These are phyloP conservation scores for Lomographa bimaculata DNA, from an alignment of 2,888 invertebrate species.

Conservation along the genomic window DNA sequence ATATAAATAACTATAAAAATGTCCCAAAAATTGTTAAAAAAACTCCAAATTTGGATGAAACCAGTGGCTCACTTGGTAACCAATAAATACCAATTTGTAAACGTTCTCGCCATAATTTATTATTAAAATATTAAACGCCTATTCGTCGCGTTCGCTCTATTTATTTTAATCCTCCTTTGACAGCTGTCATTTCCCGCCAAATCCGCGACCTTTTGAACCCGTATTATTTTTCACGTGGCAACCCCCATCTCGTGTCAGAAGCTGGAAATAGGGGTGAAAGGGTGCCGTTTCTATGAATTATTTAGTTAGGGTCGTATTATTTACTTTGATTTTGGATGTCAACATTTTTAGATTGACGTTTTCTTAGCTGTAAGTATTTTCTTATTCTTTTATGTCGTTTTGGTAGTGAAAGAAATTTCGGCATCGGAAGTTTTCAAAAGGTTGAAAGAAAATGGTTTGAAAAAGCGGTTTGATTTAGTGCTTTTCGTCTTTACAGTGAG, in stretches of 20 bases:
- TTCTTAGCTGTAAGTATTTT: slow-evolving; percentile 2
- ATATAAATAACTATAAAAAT: too few species aligned
- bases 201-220: slow-evolving; percentile 46
- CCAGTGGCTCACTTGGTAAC: too few species aligned
- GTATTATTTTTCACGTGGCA: slow-evolving; percentile 53
- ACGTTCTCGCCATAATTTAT: not conserved
- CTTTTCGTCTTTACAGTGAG: too few species aligned
- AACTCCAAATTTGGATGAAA: too few species aligned
- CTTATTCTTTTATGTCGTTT: not conserved
- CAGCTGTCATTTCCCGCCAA: slow-evolving; percentile 65
- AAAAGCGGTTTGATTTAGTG: too few species aligned
- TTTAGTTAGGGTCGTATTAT: slow-evolving; percentile 21
- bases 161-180: slow-evolving; percentile 63
- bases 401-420: too few species aligned
- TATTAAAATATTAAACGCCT: slow-evolving; percentile 7
- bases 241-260: slow-evolving; percentile 33
- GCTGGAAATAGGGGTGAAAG: slow-evolving; percentile 17
- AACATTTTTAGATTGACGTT: slow-evolving; percentile 19
- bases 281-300: slow-evolving; percentile 28
- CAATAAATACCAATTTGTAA: too few species aligned
- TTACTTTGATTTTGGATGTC: slow-evolving; percentile 24
- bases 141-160: slow-evolving; percentile 32
- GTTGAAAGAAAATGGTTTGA: slow-evolving; percentile 5
- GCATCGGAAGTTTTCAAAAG: slow-evolving; percentile 1
- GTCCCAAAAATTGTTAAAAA: too few species aligned